These are phyloP conservation scores for Aphidius gifuensis DNA, from an alignment of 1,140 invertebrate genomes.

Conservation along the genomic window DNA sequence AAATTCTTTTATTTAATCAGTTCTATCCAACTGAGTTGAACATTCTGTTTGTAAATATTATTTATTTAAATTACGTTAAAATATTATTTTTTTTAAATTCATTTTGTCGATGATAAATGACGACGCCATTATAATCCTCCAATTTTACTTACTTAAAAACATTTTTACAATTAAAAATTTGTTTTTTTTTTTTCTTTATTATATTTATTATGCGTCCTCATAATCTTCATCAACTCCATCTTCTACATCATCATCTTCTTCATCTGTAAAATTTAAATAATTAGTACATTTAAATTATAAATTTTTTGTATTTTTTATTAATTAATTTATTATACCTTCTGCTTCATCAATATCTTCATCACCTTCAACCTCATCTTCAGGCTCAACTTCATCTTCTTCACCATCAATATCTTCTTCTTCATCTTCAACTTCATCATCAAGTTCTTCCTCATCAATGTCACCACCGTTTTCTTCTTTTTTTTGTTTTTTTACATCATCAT, in stretches of 20 bases:
- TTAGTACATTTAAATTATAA: slow-evolving; percentile 4
- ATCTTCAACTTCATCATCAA: slow-evolving; percentile 53
- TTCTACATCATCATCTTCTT: slow-evolving; percentile 60
- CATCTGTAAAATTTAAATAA: slow-evolving; percentile 56
- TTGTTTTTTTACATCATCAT: slow-evolving; percentile 71
- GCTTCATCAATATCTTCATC: slow-evolving; percentile 69
- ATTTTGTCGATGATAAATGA: slow-evolving; percentile 43
- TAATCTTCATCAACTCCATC: slow-evolving; percentile 61
- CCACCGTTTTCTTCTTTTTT: slow-evolving; percentile 74
- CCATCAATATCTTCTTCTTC: slow-evolving; percentile 45
- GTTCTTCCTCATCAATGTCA: slow-evolving; percentile 52
- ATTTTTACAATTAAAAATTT: not conserved
- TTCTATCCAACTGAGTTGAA: too few relatives aligned
- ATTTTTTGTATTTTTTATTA: too few relatives aligned
- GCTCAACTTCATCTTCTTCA: slow-evolving; percentile 61
- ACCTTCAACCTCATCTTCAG: slow-evolving; percentile 64
- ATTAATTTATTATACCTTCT: slow-evolving; percentile 47
- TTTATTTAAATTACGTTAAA: too few relatives aligned
- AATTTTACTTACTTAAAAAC: slow-evolving; percentile 47
- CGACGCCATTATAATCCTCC: slow-evolving; percentile 42
- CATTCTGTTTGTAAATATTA: too few relatives aligned
- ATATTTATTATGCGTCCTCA: slow-evolving; percentile 58
- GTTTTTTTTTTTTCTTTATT: slow-evolving; percentile 31
- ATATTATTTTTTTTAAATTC: too few relatives aligned
- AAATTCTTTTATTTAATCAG: too few relatives aligned